Conservation (phyloP, 2,797 vertebrate genomes). For the Cossypha dichroa region DNA sequence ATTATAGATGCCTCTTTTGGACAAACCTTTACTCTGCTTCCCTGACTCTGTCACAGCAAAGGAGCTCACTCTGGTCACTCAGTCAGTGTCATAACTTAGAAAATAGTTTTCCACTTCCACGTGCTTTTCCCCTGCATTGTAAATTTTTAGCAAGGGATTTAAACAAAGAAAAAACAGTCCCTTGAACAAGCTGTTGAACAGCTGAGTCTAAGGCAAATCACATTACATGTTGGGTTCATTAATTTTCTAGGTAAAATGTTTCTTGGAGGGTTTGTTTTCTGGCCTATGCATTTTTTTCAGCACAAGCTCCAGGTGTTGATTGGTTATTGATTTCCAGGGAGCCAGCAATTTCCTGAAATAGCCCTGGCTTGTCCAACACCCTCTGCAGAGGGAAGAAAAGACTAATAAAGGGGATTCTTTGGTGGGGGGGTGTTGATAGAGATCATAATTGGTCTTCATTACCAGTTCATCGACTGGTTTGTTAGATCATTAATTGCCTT, state of each 20-base stretch:
- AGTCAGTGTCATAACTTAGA: not conserved
- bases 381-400: not conserved
- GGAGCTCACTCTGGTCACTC: not conserved
- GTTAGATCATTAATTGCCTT: slow-evolving; percentile 59
- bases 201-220: not conserved
- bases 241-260: slow-evolving; percentile 35
- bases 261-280: slow-evolving; percentile 25
- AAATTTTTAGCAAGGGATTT: not conserved
- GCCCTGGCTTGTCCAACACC: not conserved
- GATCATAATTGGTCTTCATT: slow-evolving; percentile 53
- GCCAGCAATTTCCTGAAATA: not conserved
- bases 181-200: not conserved
- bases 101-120: not conserved
- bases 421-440: not conserved
- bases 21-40: not conserved
- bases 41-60: not conserved
- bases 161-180: not conserved
- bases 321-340: slow-evolving; percentile 52
- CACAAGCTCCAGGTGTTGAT: slow-evolving; percentile 23
- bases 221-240: not conserved
- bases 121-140: not conserved
- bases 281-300: not conserved
- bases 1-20: not conserved
- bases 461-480: slow-evolving; percentile 39
- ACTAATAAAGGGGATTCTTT: not conserved